Evolutionary conservation across 2,888 invertebrate genomes (phyloP), one percentile per base, ranked within the genome.

Genomic region (Philereme vetulata): DNA sequence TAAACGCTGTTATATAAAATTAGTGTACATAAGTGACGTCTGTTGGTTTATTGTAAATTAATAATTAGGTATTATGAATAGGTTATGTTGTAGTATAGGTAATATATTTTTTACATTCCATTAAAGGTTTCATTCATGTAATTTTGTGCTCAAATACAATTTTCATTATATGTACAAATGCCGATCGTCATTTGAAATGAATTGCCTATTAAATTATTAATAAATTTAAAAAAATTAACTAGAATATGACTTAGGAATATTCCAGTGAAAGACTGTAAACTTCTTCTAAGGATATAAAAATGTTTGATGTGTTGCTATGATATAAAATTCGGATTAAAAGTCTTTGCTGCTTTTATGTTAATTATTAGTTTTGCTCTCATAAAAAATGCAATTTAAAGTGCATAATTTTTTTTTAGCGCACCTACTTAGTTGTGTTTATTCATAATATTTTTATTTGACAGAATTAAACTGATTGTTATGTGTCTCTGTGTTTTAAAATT

Each of bases 21-120:
- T 56, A 65, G 50, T 66, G 66, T 68, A 62, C 38, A 66, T 66
- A 66, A 54, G 34, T 59, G 58, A 57, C 43, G 49, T 59, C 51
- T 65, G 56, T 62, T 63, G 53, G 62, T 53, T n/a, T 61, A 56
- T 48, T 57, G 52, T 55, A 60, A 62, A 51, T 53, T 55, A 51
- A 57, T 59, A 46, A 33, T 33, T 62, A 66, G 62, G 62, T 66
- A 64, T 61, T 64, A 66, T 61, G 55, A 61, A 63, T 68, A 68
- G 55, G 38, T 61, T 65, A 64, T 54, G 50, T 45, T 46, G 50
- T 50, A 48, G 44, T 51, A 44, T 38, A 48, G 21, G 21, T 21
- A 21, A 21, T 21, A 42, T 51, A 5, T 46, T 56, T 62, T 60
- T 64, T 65, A 60, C 67, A 67, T 67, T 67, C 65, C 63, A 59